Base-by-base conservation (phyloP, 2,888 invertebrate genomes). In the Drosophila trichaetosa region DNA sequence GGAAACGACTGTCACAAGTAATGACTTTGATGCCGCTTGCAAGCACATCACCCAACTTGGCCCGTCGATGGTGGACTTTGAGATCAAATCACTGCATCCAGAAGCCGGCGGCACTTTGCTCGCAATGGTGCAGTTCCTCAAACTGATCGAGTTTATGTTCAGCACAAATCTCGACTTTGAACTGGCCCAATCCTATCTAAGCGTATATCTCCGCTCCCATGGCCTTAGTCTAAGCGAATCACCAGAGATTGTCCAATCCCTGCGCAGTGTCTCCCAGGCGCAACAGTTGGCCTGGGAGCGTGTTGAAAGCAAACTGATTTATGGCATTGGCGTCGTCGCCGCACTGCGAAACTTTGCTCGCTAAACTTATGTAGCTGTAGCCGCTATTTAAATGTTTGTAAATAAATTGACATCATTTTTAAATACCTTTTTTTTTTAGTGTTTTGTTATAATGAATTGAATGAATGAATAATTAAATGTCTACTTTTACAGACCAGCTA, bases 161-260 rank as follows among this genome's bases (percentile, higher is more conserved):
- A 94, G 94, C 79, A 95, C 95, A 3, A 97, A 97, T 88, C 95
- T 92, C 73, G 95, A 98, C 93, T 99, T 98, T 93, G 99, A 99
- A 94, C 93, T 99, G 64, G 96, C 96, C 0, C 97, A 99, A 91
- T 96, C 98, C 0, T 99, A 98, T 93, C 94, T 99, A 70, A 96
- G 96, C 53, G 94, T 98, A 52, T 98, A 98, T 93, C 93, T 99
- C 38, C 98, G 98, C 93, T 95, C 95, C 46, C 97, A 97, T 89
- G 95, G 96, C 1, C 94, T 94, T 70, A 89, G 94, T 7, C 94
- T 97, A 60, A 94, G 95, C 0, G 93, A 94, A 58, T 94, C 94
- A 46, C 92, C 94, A 42, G 93, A 94, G 48, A 93, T 97, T 53
- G 93, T 94, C 29, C 92, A 94, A 33, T 94, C 93, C 62, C 90